Conservation (phyloP, 1,140 invertebrate genomes). For the Drosophila kikkawai region DNA sequence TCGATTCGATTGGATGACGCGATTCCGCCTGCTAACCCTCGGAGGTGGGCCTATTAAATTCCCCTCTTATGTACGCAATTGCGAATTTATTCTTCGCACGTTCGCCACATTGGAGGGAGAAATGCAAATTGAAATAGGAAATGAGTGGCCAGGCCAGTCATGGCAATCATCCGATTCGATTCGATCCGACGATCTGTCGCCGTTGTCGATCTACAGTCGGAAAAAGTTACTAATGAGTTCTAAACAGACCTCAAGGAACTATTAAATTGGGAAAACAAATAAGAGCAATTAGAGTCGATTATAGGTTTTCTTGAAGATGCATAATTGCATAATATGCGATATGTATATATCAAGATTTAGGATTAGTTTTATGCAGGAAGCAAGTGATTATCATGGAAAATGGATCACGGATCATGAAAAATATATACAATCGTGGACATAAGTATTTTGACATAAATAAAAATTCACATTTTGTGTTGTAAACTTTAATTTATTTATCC, state of each 20-base stretch:
- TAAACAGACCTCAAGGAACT: constrained; percentile 1
- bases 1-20: constrained; percentile 38
- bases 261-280: not conserved
- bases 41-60: constrained; percentile 51
- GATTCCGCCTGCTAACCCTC: not conserved
- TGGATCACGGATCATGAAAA: too few species aligned
- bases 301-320: not conserved
- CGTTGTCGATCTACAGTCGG: constrained; percentile 3
- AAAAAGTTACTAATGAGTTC: not conserved
- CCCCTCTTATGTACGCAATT: constrained; percentile 55
- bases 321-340: not conserved
- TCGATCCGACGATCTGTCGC: constrained; percentile 4
- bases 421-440: too few species aligned
- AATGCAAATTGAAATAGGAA: constrained; percentile 39
- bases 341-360: not conserved
- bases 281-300: not conserved
- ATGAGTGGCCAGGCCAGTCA: not conserved
- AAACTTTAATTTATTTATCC: too few species aligned
- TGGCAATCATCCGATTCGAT: constrained; percentile 8
- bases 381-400: too few species aligned
- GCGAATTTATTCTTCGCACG: constrained; percentile 58
- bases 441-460: too few species aligned
- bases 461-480: too few species aligned
- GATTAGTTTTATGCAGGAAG: not conserved
- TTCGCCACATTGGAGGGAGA: constrained; percentile 19